Conservation (phyloP, 2,113 vertebrate genomes). For the Paramormyrops kingsleyae region DNA sequence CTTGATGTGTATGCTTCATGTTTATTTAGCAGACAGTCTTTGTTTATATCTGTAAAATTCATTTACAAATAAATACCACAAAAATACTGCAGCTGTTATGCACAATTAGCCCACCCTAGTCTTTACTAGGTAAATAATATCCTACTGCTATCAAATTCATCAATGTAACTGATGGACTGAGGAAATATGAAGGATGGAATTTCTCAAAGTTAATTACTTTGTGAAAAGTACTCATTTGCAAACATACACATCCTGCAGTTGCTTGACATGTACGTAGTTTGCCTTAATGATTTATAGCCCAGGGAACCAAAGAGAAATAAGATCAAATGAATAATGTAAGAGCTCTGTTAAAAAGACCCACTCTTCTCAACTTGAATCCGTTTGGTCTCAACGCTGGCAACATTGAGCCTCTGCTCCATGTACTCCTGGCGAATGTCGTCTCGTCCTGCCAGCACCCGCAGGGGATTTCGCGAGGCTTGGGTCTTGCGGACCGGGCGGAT, state of each 20-base stretch:
- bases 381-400: constrained; percentile 62
- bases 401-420: constrained; percentile 67
- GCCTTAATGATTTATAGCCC: not conserved
- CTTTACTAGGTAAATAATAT: not conserved
- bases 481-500: constrained; percentile 59
- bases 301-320: not conserved
- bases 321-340: not conserved
- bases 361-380: constrained; percentile 69
- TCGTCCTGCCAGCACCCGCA: constrained; percentile 63
- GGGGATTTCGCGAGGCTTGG: constrained; percentile 66
- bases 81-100: not conserved
- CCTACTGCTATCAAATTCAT: not conserved
- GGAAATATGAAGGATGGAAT: not conserved
- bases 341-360: constrained; percentile 37
- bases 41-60: not conserved
- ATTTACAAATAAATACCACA: not conserved
- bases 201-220: not conserved
- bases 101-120: not conserved
- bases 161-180: not conserved
- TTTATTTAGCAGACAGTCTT: not conserved
- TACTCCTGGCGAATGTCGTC: constrained; percentile 66
- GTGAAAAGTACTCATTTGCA: not conserved
- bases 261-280: not conserved
- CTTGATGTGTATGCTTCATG: not conserved
- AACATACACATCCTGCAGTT: not conserved